These are phyloP conservation scores for Volucella zonaria DNA, from an alignment of 2,888 invertebrate genomes.

Conservation along the genomic window DNA sequence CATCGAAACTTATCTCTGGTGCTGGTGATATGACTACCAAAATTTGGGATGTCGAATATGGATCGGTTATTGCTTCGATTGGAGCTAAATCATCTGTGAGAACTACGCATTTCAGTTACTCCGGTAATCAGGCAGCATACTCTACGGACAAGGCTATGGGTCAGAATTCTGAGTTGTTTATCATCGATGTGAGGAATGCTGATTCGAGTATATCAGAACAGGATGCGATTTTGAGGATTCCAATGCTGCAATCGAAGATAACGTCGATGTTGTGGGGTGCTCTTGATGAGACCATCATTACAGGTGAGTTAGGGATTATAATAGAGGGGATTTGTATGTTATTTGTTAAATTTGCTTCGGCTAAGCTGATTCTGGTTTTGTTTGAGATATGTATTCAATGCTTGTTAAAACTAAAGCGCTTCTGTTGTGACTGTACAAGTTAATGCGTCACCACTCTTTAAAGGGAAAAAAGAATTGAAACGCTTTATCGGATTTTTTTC, in stretches of 20 bases:
- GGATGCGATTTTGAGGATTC: constrained; percentile 90
- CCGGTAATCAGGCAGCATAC: constrained; percentile 95
- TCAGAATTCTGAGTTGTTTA: constrained; percentile 93
- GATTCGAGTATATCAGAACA: constrained; percentile 88
- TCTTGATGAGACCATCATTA: constrained; percentile 94
- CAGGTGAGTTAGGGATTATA: constrained; percentile 82
- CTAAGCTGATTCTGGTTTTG: too few relatives aligned
- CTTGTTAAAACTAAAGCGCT: too few relatives aligned
- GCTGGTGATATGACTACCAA: constrained; percentile 96
- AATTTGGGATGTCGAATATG: constrained; percentile 96
- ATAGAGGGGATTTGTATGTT: too few relatives aligned
- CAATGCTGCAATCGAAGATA: constrained; percentile 91
- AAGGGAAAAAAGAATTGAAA: too few relatives aligned
- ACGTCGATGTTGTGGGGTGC: constrained; percentile 97
- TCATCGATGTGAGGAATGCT: constrained; percentile 91
- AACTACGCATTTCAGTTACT: constrained; percentile 95
- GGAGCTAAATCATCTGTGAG: constrained; percentile 94
- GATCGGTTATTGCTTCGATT: constrained; percentile 90
- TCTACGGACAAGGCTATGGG: constrained; percentile 97
- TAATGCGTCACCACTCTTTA: too few relatives aligned
- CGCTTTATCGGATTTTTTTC: too few relatives aligned
- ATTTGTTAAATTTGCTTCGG: too few relatives aligned
- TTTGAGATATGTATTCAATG: too few relatives aligned
- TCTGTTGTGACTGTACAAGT: too few relatives aligned
- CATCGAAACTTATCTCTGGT: constrained; percentile 94